phyloP scores from a whole-genome alignment of 1,140 invertebrate genomes.

The Olivierus martensii region DNA sequence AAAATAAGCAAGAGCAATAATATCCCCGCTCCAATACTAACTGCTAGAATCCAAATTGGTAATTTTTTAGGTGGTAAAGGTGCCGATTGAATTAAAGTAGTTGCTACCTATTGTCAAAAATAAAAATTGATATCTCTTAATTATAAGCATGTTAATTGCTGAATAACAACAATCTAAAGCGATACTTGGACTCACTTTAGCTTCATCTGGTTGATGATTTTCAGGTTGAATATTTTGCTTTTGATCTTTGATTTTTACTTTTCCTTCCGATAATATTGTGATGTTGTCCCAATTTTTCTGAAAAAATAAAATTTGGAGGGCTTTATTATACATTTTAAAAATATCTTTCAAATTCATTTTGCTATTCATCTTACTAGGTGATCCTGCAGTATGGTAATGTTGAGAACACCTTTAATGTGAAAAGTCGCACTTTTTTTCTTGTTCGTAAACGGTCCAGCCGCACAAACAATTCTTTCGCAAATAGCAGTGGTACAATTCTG shows the following conservation, averaged over 20 bases:
- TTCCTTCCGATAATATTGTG: constrained; percentile 1
- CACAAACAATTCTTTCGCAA: constrained; percentile 8
- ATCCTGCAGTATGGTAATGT: constrained; percentile 4
- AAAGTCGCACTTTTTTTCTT: constrained; percentile 7
- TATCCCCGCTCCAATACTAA: no score
- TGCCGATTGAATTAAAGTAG: no score
- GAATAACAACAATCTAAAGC: no score
- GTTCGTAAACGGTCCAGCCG: constrained; percentile 8
- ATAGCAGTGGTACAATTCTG: constrained; percentile 11
- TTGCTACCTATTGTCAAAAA: no score
- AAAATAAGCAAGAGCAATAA: no score
- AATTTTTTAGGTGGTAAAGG: no score
- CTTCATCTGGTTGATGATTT: constrained; percentile 5
- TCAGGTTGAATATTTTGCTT: neutral
- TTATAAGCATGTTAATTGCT: no score
- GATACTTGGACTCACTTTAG: neutral
- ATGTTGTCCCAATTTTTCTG: constrained; percentile 12
- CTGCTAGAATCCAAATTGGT: no score
- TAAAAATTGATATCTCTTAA: no score
- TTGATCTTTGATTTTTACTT: constrained; percentile 5
- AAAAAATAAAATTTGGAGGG: neutral
- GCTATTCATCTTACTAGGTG: neutral
- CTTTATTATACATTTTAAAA: neutral
- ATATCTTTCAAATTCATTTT: neutral
- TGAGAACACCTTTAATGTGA: constrained; percentile 1